These are phyloP conservation scores for Dasysyrphus tricinctus DNA, from an alignment of 2,888 invertebrate species.

Conservation along the genomic window DNA sequence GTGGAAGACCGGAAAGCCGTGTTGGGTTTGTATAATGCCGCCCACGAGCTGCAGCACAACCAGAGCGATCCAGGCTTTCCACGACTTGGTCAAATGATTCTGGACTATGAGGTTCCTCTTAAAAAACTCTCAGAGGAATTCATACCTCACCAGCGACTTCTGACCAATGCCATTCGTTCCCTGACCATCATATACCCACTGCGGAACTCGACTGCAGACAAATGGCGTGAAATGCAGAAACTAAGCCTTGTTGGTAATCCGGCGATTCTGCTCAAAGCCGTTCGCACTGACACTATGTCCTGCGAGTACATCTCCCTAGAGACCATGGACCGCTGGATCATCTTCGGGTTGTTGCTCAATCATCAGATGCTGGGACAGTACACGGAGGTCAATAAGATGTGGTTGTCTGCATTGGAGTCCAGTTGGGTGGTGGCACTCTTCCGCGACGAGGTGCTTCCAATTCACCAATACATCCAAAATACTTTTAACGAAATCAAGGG, in stretches of 20 bases:
- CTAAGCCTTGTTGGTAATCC: constrained; percentile 97
- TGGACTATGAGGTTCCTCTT: constrained; percentile 98
- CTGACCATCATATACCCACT: constrained; percentile 93
- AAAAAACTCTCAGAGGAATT: constrained; percentile 98
- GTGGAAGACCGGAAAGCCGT: constrained; percentile 99
- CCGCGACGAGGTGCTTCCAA: constrained; percentile 98
- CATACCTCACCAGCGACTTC: constrained; percentile 94
- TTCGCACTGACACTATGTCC: constrained; percentile 97
- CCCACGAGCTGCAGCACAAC: constrained; percentile 97
- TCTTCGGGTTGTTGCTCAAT: constrained; percentile 96
- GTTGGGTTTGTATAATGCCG: constrained; percentile 97
- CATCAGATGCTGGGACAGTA: constrained; percentile 93
- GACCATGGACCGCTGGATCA: constrained; percentile 97
- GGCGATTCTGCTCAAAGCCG: constrained; percentile 95
- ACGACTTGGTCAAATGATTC: constrained; percentile 97
- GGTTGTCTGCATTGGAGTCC: constrained; percentile 95
- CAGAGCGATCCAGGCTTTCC: constrained; percentile 96
- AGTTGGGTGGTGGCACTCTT: constrained; percentile 97
- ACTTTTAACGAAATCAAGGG: constrained; percentile 98
- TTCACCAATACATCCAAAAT: constrained; percentile 95
- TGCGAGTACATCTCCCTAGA: constrained; percentile 99
- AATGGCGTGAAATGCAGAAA: constrained; percentile 96
- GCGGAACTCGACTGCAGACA: constrained; percentile 95
- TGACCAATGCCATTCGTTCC: constrained; percentile 94
- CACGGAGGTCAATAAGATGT: constrained; percentile 93